phyloP scores from a whole-genome alignment of 2,888 invertebrate genomes.

The Onthophagus sagittarius region DNA sequence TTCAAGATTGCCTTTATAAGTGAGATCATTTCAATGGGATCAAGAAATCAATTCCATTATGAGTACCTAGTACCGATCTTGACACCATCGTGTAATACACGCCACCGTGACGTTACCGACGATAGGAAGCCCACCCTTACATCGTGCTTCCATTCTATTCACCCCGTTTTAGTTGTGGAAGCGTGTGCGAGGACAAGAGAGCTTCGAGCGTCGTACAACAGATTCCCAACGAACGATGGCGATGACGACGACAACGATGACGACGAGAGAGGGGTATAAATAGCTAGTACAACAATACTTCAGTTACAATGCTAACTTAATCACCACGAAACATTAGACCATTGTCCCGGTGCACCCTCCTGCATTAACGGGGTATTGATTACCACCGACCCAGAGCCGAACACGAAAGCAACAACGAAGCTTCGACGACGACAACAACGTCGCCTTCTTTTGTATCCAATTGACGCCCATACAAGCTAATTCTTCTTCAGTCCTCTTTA shows the following conservation, averaged over 20 bases:
- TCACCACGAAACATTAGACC: constrained; percentile 20
- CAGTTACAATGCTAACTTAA: constrained; percentile 19
- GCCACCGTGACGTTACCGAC: background rate
- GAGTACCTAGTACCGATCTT: background rate
- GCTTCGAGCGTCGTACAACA: background rate
- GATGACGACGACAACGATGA: no score
- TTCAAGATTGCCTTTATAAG: no score
- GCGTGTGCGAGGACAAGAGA: background rate
- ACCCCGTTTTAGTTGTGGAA: background rate
- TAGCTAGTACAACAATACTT: constrained; percentile 19
- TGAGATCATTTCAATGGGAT: background rate
- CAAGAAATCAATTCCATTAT: background rate
- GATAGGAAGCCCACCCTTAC: background rate
- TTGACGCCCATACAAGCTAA: background rate
- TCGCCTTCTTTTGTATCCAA: background rate
- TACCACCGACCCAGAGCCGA: background rate
- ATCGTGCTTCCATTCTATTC: background rate
- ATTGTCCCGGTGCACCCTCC: constrained; percentile 18
- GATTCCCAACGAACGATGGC: background rate
- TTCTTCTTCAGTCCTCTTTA: background rate
- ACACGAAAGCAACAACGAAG: background rate
- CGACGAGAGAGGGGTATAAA: constrained; percentile 10
- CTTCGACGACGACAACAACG: background rate
- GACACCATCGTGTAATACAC: background rate
- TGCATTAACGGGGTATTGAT: constrained; percentile 19